Base-by-base conservation (phyloP, 2,888 invertebrate species). In the Dromius quadrimaculatus region DNA sequence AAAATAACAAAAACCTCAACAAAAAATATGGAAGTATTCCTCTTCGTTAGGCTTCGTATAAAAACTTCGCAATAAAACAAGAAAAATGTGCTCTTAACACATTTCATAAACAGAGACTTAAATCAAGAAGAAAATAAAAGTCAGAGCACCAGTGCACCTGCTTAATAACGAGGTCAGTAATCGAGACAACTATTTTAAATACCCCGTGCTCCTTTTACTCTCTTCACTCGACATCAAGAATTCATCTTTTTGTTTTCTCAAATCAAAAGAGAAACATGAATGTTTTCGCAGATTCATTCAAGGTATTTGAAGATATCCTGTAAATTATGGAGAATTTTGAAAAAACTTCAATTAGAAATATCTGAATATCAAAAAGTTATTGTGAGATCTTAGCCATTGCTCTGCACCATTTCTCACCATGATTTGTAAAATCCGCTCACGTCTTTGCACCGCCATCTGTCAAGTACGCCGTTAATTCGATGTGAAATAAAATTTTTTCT, bases 141-240 rank as follows among this genome's bases (percentile, higher is more conserved):
- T 45, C 64, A 45, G 47, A 36, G 47, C 64, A 61, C 47, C 64
- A 54, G 28, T 64, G 64, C 32, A 36, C 47, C 50, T 54, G 50
- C 50, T 54, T 54, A 54, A 66, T 36, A 66, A 54, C 66, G 66
- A 54, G 66, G 66, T 66, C 54, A 66, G 22, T 38, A 38, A 38
- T 66, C 66, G 66, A 54, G 54, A 54, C 54, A 41, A 41, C 36
- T 28, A 54, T 54, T 54, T 54, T 54, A 54, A 54, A 13, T 28
- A 54, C 50, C 50, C 50, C 11, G 34, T 34, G 50, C 47, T 34
- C 20, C 47, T 54, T 8, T 13, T 9, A 11, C 13, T 20, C 28
- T 54, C 28, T 54, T 23, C 28, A 28, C 28, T 23, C 17, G 41
- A 15, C 41, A 41, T 41, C 20, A 11, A 23, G 22, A 47, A 47